phyloP scores from a whole-genome alignment of 2,797 vertebrate species.

The Propithecus deckenii region DNA sequence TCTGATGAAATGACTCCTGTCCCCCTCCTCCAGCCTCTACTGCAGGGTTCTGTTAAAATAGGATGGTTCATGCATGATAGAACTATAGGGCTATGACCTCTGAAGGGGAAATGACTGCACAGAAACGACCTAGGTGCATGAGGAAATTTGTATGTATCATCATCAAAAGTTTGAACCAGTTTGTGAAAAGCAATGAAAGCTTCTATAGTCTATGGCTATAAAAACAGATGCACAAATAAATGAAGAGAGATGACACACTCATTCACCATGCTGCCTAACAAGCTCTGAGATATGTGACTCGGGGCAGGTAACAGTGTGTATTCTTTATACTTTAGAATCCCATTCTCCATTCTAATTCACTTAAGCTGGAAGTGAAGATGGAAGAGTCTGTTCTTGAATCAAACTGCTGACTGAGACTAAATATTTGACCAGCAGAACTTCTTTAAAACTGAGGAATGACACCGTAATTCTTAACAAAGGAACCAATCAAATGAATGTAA shows the following conservation, averaged over 20 bases:
- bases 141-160: conserved; percentile 30
- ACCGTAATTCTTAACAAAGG: neutral
- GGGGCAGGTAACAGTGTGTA: neutral
- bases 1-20: neutral
- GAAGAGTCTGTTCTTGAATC: neutral
- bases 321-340: conserved; percentile 53
- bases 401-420: neutral
- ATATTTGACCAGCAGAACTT: neutral
- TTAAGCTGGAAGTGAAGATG: neutral
- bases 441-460: neutral
- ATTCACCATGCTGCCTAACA: neutral
- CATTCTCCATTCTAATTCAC: conserved; percentile 43
- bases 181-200: conserved; percentile 53
- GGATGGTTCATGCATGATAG: neutral
- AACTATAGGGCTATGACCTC: neutral
- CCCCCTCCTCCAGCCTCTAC: neutral
- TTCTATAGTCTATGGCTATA: neutral
- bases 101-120: neutral
- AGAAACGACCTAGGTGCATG: neutral
- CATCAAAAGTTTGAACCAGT: conserved; percentile 49
- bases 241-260: neutral
- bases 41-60: neutral
- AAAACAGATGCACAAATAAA: conserved; percentile 24
- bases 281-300: conserved; percentile 24
- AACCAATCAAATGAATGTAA: neutral